Base-by-base conservation (phyloP, 2,797 vertebrate species). In the Sebastes melanostomus region DNA sequence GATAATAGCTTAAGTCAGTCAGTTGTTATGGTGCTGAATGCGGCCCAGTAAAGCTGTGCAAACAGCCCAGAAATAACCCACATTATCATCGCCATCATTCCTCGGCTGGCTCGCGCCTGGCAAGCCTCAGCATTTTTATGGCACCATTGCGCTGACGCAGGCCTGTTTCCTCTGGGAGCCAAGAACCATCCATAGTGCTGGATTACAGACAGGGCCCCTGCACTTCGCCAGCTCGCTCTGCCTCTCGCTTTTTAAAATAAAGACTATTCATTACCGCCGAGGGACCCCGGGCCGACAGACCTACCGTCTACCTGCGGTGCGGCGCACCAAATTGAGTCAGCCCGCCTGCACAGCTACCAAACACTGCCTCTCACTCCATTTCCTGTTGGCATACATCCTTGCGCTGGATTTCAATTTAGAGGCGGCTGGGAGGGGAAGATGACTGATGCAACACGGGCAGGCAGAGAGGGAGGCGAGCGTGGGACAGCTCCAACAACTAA, bases 51-150 rank as follows among this genome's bases (percentile, higher is more conserved):
- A 92, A 92, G 88, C 87, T 88, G 91, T 77, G 88, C 87, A 94
- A 95, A 94, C 93, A 93, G 87, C 89, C 87, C 85, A 93, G 92
- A 94, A 93, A 94, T 93, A 94, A 92, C 87, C 89, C 83, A 75
- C 68, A 79, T 86, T 90, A 91, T 91, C 90, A 86, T 85, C 52
- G 77, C 75, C 89, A 92, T 92, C 91, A 93, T 93, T 93, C 78
- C 89, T 90, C 72, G 70, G 78, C 89, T 65, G 83, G 87, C 80
- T 83, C 72, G 24, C 56, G 72, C 80, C 80, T 80, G 86, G 88
- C 91, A 88, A 88, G 89, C 88, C 80, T 93, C 90, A 81, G 91
- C 90, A 70, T 88, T 91, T 95, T 95, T 93, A 95, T 92, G 91
- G 93, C 87, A 89, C 87, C 66, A 76, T 85, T 91, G 87, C 73